Percentiles rank a stretch among this genome's conserved stretches.
Evolutionary conservation across 1,140 invertebrate genomes (phyloP).

Genomic region (Drosophila lini): DNA sequence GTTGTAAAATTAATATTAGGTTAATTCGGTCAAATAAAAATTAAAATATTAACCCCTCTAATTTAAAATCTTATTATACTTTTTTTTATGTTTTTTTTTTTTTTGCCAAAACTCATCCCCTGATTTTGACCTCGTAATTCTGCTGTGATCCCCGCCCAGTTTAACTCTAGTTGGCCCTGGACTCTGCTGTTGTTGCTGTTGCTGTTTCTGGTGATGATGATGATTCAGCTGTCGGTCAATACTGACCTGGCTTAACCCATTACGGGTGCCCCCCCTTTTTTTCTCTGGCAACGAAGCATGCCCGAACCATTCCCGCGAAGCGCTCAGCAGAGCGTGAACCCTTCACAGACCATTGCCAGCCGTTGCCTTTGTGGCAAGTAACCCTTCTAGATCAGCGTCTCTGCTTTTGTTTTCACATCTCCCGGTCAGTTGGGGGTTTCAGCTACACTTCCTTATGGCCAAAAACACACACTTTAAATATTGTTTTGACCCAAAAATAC

Average conservation of each 20-base stretch:
- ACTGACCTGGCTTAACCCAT: conserved; percentile 35
- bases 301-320: conserved; percentile 54
- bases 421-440: conserved; percentile 17
- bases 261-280: conserved; percentile 8
- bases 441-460: conserved; percentile 16
- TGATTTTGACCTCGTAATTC: conserved; percentile 5
- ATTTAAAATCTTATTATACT: not conserved
- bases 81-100: no score
- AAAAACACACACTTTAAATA: conserved; percentile 11
- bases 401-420: not conserved
- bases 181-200: conserved; percentile 5
- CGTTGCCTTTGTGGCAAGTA: not conserved
- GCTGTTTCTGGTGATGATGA: not conserved
- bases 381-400: conserved; percentile 10
- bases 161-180: conserved; percentile 5
- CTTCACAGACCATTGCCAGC: conserved; percentile 44
- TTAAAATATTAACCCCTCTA: no score
- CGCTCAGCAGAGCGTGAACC: conserved; percentile 62
- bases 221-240: conserved; percentile 27
- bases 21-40: no score
- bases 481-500: conserved; percentile 24
- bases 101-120: not conserved
- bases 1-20: no score
- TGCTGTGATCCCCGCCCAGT: conserved; percentile 6
- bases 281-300: conserved; percentile 42